Base-by-base conservation (phyloP, 1,140 invertebrate genomes). In the Bicyclus anynana region DNA sequence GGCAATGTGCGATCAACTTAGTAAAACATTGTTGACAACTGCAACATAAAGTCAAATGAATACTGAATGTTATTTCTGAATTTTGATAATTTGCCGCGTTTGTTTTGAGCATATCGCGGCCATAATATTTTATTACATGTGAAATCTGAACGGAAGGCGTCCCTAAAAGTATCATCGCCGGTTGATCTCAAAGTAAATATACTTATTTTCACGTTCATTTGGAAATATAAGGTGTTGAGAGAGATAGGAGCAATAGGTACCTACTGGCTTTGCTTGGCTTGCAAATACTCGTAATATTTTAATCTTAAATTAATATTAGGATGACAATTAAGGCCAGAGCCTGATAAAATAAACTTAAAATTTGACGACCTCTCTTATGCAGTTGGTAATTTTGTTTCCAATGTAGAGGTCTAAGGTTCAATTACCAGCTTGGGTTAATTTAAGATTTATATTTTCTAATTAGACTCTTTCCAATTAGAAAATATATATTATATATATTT, bases 111-210 rank as follows among this genome's bases (percentile, higher is more conserved):
- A 26, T 44, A 60, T 40, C 26, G 27, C n/a, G 54, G 52, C 46
- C 53, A 60, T 64, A 51, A 49, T 59, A 58, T 63, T 59, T 63
- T 57, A 57, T 57, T 57, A 56, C 50, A 57, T 56, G 58, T 42
- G 58, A 60, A 53, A 63, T 65, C 40, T 64, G 62, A 83, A 72
- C 80, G 83, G 83, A 86, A 81, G 70, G 59, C 46, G 58, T 53
- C 55, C 70, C 67, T 86, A 83, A 86, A 86, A 37, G 68, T 76
- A 77, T 84, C 83, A 86, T 66, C 81, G 62, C 77, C 51, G 52
- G 48, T 67, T 66, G 76, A 73, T 80, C 74, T 82, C 75, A 81
- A 78, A 82, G 76, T 66, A 80, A 80, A 83, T 70, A 85, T 40
- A 66, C 68, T 75, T 75, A 79, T 79, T 77, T 80, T 81, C 63